Evolutionary conservation across 2,797 vertebrate genomes (phyloP).

Genomic region (Enteromius paludinosus): DNA sequence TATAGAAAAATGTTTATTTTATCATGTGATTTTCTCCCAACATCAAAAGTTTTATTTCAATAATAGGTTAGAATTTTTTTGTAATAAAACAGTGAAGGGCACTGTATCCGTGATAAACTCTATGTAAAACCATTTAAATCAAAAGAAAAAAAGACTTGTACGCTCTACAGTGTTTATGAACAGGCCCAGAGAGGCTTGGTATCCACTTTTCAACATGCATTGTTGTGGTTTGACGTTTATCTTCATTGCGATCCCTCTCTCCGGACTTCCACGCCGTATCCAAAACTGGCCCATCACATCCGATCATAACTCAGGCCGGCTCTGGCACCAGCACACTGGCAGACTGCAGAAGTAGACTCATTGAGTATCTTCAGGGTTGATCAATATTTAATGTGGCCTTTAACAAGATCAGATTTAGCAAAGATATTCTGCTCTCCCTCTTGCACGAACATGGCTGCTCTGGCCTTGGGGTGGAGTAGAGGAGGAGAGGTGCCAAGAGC

Average conservation of each 20-base stretch:
- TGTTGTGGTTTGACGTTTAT: constrained; percentile 33
- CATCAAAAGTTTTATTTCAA: too few species aligned
- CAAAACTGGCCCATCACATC: constrained; percentile 43
- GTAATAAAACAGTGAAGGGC: too few species aligned
- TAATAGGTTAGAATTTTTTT: too few species aligned
- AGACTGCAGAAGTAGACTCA: constrained; percentile 59
- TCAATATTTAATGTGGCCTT: constrained; percentile 89
- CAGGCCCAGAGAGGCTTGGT: background rate
- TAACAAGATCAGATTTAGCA: constrained; percentile 83
- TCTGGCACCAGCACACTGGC: constrained; percentile 44
- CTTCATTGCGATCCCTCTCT: constrained; percentile 52
- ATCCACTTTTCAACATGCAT: background rate
- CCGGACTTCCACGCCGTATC: constrained; percentile 41
- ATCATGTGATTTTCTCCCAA: too few species aligned
- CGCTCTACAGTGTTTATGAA: background rate
- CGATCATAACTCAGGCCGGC: constrained; percentile 64
- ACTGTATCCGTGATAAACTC: background rate
- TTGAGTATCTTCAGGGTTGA: constrained; percentile 78
- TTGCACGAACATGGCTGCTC: constrained; percentile 71
- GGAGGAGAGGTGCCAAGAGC: constrained; percentile 69
- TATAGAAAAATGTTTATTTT: too few species aligned
- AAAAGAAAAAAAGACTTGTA: background rate
- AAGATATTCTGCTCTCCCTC: constrained; percentile 67
- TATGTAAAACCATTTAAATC: background rate
- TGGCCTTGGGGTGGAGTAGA: constrained; percentile 80